Conservation (phyloP, 2,888 invertebrate genomes). For the Periphyllus acericola region DNA sequence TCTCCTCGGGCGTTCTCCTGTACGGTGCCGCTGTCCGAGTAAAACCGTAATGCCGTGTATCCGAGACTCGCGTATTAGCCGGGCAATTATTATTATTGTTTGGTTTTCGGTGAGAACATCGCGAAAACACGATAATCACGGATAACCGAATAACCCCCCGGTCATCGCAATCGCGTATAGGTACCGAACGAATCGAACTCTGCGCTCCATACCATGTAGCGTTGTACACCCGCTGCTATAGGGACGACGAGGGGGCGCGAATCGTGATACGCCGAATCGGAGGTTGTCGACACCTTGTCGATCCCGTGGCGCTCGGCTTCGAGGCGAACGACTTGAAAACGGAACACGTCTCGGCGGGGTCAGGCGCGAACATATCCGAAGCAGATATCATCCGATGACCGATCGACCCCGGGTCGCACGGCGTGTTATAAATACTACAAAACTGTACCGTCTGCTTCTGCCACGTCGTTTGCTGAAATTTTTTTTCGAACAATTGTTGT, state of each 20-base stretch:
- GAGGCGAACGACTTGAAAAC: conserved; percentile 6
- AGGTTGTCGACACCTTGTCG: neutral
- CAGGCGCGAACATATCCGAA: neutral
- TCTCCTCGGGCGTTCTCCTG: no score
- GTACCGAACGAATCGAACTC: conserved; percentile 10
- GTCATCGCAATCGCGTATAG: neutral
- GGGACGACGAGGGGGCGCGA: neutral
- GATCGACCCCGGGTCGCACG: neutral
- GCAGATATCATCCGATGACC: neutral
- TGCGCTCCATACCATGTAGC: no score
- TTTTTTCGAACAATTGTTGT: no score
- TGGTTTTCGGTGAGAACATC: neutral
- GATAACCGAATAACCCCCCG: neutral
- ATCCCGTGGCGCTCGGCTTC: neutral
- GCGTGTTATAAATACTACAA: no score
- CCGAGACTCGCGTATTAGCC: no score
- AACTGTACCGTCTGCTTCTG: no score
- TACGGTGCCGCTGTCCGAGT: no score
- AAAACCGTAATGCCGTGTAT: no score
- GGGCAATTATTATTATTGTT: neutral
- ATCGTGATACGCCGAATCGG: no score
- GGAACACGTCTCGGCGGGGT: neutral
- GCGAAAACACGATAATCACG: neutral
- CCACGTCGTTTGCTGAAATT: no score
- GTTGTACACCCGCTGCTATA: no score